Percentiles rank a stretch among this genome's conserved stretches.
Evolutionary conservation across 30 jellyfish, hydroid and myxozoan genomes (phyloP).

Genomic region (Hydractinia symbiolongicarpus): DNA sequence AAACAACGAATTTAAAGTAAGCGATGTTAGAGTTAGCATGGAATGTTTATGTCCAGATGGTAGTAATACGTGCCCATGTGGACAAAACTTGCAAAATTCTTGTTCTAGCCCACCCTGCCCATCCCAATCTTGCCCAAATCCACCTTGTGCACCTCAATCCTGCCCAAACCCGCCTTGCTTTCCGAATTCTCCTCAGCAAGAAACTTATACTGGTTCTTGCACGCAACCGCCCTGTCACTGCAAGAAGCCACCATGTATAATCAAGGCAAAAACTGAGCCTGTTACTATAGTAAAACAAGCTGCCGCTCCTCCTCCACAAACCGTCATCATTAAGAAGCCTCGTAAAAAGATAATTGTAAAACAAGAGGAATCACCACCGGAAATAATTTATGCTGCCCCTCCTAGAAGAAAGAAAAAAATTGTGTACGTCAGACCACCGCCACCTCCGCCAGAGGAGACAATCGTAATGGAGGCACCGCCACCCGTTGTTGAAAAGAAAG

Average conservation of each 20-base stretch:
- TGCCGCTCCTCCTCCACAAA: conserved; percentile 13
- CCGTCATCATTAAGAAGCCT: not conserved
- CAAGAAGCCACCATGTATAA: conserved; percentile 4
- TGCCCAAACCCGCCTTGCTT: not conserved
- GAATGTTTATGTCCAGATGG: too few species aligned
- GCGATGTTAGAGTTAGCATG: too few species aligned
- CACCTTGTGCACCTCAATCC: conserved; percentile 11
- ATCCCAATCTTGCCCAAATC: not conserved
- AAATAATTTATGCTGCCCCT: conserved; percentile 2
- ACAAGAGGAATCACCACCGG: not conserved
- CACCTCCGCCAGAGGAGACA: conserved; percentile 14
- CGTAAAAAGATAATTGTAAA: not conserved
- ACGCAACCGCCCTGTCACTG: not conserved
- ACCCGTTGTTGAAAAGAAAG: not conserved
- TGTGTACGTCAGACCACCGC: conserved; percentile 15
- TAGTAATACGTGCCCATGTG: too few species aligned
- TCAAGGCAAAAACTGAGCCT: not conserved
- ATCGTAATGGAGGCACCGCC: not conserved
- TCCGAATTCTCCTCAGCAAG: not conserved
- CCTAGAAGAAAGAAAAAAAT: conserved; percentile 24
- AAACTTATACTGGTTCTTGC: too few species aligned
- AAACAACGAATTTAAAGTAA: too few species aligned
- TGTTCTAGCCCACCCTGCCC: not conserved
- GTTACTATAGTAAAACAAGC: not conserved
- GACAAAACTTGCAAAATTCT: too few species aligned